Base-by-base conservation (phyloP, 2,113 vertebrate species). In the Cyprinodon tularosa region DNA sequence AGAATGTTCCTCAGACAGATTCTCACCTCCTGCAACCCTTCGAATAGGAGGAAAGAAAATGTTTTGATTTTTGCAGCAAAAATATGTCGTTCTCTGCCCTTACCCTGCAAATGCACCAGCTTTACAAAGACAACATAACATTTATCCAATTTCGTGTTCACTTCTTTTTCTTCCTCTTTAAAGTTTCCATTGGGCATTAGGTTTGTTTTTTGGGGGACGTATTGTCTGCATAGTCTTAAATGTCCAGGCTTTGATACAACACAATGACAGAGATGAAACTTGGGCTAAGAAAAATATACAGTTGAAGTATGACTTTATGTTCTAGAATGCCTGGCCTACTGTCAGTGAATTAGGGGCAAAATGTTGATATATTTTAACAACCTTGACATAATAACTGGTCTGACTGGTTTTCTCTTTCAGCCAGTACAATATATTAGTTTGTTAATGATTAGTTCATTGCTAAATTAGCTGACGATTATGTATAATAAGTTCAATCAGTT, bases 31-130 rank as follows among this genome's bases (percentile, higher is more conserved):
- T 47, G 48, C 12, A 59, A 11, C 22, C 10, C n/a, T 42, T 14
- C 29, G 62, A 53, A 53, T 66, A 63, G 36, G 36, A 77, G 65
- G 68, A 69, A n/a, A 68, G 68, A 69, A n/a, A 40, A 60, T 57
- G 63, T 20, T 37, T 4, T n/a, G 8, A 12, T 20, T 9, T 62
- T 45, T 57, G 36, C 53, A 37, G 17, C 40, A n/a, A 69, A 71
- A 71, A 62, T 69, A 15, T 74, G 39, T 72, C 40, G 10, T 48
- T 66, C 15, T 71, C 53, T 60, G 13, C 48, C 20, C 22, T 68
- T 9, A 44, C 59, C 65, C 7, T 17, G n/a, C 17, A 17, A 40
- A 62, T 62, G n/a, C 8, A 29, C 12, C 20, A 8, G 17, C 17
- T 53, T 72, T 64, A 68, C 62, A 8, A 50, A 29, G 10, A 1